These are phyloP conservation scores for Drosophila jambulina DNA, from an alignment of 1,140 invertebrate genomes.

Conservation along the genomic window DNA sequence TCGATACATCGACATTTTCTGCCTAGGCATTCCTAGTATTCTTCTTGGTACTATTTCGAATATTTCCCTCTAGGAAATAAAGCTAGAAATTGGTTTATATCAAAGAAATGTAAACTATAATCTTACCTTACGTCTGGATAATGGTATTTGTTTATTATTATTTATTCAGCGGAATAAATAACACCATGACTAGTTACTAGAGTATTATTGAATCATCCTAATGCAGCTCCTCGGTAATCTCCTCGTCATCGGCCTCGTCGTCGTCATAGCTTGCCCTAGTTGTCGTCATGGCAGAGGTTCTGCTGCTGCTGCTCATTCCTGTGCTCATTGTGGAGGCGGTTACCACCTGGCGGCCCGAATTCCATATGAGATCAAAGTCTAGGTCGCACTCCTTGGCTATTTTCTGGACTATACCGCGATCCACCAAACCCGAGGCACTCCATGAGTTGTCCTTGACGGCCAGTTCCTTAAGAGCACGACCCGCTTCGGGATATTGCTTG, in stretches of 20 bases:
- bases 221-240: conserved; percentile 81
- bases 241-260: conserved; percentile 78
- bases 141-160: conserved; percentile 4
- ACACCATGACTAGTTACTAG: conserved; percentile 17
- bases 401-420: conserved; percentile 71
- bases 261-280: conserved; percentile 50
- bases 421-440: conserved; percentile 74
- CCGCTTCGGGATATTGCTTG: conserved; percentile 79
- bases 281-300: conserved; percentile 28
- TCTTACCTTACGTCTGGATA: not conserved
- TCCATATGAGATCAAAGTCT: conserved; percentile 82
- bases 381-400: conserved; percentile 81
- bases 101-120: conserved; percentile 1
- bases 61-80: not conserved
- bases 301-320: conserved; percentile 54
- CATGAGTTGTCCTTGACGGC: conserved; percentile 73
- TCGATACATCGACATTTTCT: no score
- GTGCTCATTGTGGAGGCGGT: conserved; percentile 27
- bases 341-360: conserved; percentile 56
- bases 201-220: conserved; percentile 32
- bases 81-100: not conserved
- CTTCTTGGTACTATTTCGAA: not conserved
- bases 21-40: not conserved
- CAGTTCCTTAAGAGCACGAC: conserved; percentile 74
- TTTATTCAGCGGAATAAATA: conserved; percentile 3